phyloP scores from a whole-genome alignment of 2,113 vertebrate species.

The Puffinus mauretanicus region DNA sequence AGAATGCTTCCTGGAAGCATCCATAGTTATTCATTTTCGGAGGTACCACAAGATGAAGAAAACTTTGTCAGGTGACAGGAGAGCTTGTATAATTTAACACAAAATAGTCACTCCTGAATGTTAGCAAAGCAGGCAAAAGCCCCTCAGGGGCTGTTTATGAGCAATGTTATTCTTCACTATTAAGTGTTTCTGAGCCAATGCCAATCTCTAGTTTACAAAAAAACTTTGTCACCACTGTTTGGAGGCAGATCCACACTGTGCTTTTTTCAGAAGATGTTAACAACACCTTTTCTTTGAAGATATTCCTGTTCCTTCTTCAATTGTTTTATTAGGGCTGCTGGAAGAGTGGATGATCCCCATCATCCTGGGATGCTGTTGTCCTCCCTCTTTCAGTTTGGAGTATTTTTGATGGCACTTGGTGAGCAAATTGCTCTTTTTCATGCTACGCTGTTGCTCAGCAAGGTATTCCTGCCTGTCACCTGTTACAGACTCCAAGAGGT shows the following conservation, averaged over 20 bases:
- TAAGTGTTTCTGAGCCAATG: not conserved
- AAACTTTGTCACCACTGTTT: not conserved
- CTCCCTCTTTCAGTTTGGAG: not conserved
- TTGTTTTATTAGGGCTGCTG: not conserved
- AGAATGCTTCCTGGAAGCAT: not conserved
- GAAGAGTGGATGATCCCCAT: not conserved
- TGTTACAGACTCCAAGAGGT: not conserved
- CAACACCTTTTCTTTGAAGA: not conserved
- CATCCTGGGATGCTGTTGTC: not conserved
- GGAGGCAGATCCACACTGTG: not conserved
- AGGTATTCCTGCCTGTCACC: conserved; percentile 40
- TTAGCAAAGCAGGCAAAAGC: not conserved
- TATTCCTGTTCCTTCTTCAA: not conserved
- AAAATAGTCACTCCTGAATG: not conserved
- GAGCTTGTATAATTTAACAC: not conserved
- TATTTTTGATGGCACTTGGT: not conserved
- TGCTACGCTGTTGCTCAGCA: not conserved
- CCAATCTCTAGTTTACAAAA: not conserved
- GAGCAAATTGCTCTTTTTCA: not conserved
- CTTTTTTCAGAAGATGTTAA: not conserved
- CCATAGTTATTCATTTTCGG: not conserved
- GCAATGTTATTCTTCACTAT: not conserved
- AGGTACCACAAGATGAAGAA: not conserved
- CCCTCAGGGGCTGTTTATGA: not conserved
- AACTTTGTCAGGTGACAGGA: not conserved